phyloP scores from a whole-genome alignment of 1,140 invertebrate species.

The Vollenhovia emeryi region DNA sequence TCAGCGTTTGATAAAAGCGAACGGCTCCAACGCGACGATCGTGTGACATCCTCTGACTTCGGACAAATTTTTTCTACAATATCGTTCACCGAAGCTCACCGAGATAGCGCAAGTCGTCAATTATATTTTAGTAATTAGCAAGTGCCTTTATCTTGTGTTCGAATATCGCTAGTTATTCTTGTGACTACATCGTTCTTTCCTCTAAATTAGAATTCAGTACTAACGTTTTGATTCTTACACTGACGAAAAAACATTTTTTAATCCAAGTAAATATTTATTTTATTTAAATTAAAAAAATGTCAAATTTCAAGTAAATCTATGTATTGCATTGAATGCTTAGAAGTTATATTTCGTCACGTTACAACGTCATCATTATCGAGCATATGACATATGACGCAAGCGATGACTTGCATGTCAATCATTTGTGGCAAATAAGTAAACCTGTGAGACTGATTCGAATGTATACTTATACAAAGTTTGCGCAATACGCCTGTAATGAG shows the following conservation, averaged over 20 bases:
- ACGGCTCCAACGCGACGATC: neutral
- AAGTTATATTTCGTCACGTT: neutral
- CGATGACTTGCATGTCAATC: neutral
- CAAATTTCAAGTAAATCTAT: no score
- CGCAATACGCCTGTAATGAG: neutral
- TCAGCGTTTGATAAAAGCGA: constrained; percentile 12
- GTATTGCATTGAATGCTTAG: no score
- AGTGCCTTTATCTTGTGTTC: neutral
- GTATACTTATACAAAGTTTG: neutral
- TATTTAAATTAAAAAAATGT: no score
- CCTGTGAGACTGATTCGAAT: neutral
- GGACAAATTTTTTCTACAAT: neutral
- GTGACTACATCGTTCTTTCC: neutral
- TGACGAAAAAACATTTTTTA: no score
- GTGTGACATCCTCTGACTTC: constrained; percentile 2
- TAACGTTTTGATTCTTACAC: neutral
- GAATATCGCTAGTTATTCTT: neutral
- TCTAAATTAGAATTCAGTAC: neutral
- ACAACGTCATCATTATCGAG: neutral
- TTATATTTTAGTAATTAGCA: neutral
- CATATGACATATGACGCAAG: constrained; percentile 6
- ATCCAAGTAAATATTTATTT: no score
- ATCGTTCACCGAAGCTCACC: neutral
- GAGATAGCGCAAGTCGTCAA: neutral
- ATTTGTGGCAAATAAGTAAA: neutral